Evolutionary conservation across 2,888 invertebrate species (phyloP).

Genomic region (Eupithecia subfuscata): DNA sequence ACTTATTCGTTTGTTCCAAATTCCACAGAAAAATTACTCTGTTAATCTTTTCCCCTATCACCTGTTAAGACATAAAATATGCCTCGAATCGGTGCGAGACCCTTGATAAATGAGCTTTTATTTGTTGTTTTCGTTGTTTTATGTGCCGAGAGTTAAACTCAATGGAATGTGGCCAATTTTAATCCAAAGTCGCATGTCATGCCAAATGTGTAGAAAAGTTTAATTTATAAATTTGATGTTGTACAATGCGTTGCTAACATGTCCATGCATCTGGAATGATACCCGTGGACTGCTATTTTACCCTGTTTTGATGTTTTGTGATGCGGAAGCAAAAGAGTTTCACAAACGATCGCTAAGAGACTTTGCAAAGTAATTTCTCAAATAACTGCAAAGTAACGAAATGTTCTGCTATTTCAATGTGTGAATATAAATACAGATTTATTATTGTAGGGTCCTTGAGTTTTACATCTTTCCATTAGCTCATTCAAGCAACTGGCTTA

Average conservation of each 20-base stretch:
- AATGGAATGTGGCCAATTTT: slow-evolving; percentile 46
- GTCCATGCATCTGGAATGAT: slow-evolving; percentile 65
- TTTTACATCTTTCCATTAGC: slow-evolving; percentile 28
- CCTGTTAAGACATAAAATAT: slow-evolving; percentile 8
- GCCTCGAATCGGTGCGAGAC: slow-evolving; percentile 42
- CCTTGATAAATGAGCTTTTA: slow-evolving; percentile 37
- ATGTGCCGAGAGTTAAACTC: slow-evolving; percentile 33
- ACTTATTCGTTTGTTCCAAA: slow-evolving; percentile 14
- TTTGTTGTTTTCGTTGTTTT: slow-evolving; percentile 43
- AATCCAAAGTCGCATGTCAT: slow-evolving; percentile 68
- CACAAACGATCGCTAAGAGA: background rate
- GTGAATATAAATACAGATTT: background rate
- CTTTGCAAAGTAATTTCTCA: background rate
- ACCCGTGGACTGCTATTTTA: slow-evolving; percentile 56
- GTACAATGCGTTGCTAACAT: slow-evolving; percentile 64
- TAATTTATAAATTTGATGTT: slow-evolving; percentile 59
- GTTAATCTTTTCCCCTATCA: background rate
- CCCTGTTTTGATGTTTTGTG: slow-evolving; percentile 47
- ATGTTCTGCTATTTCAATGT: background rate
- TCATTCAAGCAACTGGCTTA: slow-evolving; percentile 40
- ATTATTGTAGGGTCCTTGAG: slow-evolving; percentile 26
- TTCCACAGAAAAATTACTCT: slow-evolving; percentile 13
- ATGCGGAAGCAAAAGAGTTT: slow-evolving; percentile 57
- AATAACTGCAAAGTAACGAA: background rate
- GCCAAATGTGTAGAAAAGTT: slow-evolving; percentile 58